A percentile compares a stretch with the other conserved stretches of the same genome.
Conservation (phyloP, 2,888 invertebrate genomes). For the Griposia aprilina region DNA sequence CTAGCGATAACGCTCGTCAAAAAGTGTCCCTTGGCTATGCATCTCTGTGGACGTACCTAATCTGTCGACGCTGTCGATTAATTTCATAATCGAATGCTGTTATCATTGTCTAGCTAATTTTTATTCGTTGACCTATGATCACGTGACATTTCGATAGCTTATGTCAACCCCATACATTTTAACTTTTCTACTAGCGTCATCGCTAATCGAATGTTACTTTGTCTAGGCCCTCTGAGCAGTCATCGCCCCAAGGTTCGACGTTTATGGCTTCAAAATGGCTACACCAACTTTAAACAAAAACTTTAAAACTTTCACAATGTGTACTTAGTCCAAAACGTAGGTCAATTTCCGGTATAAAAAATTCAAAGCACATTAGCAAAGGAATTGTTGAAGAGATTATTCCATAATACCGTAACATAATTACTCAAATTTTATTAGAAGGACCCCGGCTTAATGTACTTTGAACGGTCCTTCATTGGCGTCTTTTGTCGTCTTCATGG, state of each 20-base stretch:
- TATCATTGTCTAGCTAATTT: too few species aligned
- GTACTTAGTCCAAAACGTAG: constrained; percentile 23
- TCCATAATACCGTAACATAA: constrained; percentile 60
- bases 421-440: constrained; percentile 69
- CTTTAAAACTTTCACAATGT: background rate
- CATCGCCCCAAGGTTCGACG: background rate
- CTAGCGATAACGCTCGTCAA: too few species aligned
- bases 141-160: too few species aligned
- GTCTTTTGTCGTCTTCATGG: constrained; percentile 65
- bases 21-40: too few species aligned
- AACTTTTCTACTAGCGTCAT: too few species aligned
- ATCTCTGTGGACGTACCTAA: too few species aligned
- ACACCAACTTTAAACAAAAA: constrained; percentile 22
- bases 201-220: too few species aligned
- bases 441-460: constrained; percentile 59
- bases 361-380: constrained; percentile 55
- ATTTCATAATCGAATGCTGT: too few species aligned
- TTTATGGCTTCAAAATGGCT: constrained; percentile 2
- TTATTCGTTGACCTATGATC: too few species aligned
- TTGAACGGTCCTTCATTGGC: constrained; percentile 65
- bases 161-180: too few species aligned
- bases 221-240: too few species aligned
- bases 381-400: constrained; percentile 62
- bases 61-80: too few species aligned
- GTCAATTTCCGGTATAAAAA: constrained; percentile 39